Percentiles rank a stretch among this genome's conserved stretches.
These are phyloP conservation scores for Malacoraja senta DNA, from an alignment of 2,797 vertebrate genomes.

Conservation along the genomic window DNA sequence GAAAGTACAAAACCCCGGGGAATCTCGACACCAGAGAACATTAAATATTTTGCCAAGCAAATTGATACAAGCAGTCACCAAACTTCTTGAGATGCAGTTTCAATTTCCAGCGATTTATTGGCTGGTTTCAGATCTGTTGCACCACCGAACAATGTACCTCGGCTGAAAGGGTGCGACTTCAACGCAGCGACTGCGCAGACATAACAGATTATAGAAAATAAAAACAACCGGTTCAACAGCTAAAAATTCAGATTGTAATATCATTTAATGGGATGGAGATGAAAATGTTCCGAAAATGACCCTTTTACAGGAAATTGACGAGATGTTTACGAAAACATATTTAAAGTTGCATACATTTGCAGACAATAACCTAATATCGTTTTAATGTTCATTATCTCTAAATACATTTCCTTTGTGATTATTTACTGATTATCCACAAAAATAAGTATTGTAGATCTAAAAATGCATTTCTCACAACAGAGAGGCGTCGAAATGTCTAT, in stretches of 20 bases:
- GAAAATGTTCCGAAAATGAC: not conserved
- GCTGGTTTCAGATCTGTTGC: constrained; percentile 18
- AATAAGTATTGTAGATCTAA: not conserved
- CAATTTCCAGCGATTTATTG: constrained; percentile 20
- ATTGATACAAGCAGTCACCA: constrained; percentile 3
- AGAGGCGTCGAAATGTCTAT: not conserved
- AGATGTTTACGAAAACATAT: not conserved
- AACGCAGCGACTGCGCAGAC: not conserved
- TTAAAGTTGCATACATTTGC: not conserved
- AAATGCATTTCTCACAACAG: not conserved
- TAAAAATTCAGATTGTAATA: not conserved
- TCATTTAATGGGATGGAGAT: not conserved
- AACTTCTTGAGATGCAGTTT: constrained; percentile 19
- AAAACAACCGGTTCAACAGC: constrained; percentile 25
- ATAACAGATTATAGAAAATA: constrained; percentile 25
- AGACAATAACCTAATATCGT: not conserved
- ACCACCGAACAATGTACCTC: not conserved
- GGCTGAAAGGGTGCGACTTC: constrained; percentile 14
- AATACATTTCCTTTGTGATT: not conserved
- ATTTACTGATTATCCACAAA: not conserved
- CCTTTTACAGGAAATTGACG: not conserved
- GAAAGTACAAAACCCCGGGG: constrained; percentile 26
- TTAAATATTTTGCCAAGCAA: constrained; percentile 38
- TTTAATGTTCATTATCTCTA: not conserved
- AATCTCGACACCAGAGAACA: constrained; percentile 6